Percentiles rank a stretch among this genome's conserved stretches.
These are phyloP conservation scores for Zaprionus taronus DNA, from an alignment of 1,140 invertebrate genomes.

Conservation along the genomic window DNA sequence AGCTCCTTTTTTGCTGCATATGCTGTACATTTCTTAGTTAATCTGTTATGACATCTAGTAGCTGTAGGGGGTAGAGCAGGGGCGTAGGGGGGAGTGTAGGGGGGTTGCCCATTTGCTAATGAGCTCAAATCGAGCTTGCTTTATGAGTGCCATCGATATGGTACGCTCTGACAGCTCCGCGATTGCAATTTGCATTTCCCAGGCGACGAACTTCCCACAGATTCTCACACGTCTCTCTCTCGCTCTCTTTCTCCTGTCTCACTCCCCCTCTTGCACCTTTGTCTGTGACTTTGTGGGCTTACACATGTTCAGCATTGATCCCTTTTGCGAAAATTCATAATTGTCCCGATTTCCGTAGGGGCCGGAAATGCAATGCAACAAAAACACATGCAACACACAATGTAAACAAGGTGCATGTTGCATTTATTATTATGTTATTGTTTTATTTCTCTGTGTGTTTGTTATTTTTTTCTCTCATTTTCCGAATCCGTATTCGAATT, in stretches of 20 bases:
- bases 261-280: neutral
- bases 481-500: conserved; percentile 52
- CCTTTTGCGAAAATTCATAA: conserved; percentile 52
- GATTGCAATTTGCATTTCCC: conserved; percentile 72
- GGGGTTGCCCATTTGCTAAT: conserved; percentile 47
- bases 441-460: conserved; percentile 45
- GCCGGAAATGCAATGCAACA: conserved; percentile 48
- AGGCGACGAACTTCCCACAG: conserved; percentile 53
- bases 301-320: conserved; percentile 67
- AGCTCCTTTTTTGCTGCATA: conserved; percentile 14
- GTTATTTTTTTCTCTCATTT: conserved; percentile 15
- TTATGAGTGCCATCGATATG: conserved; percentile 79
- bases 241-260: neutral
- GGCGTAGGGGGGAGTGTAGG: neutral
- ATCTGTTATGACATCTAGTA: conserved; percentile 81
- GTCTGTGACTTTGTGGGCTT: conserved; percentile 58
- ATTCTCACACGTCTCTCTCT: conserved; percentile 43
- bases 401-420: conserved; percentile 53
- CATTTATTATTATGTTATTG: conserved; percentile 36
- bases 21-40: conserved; percentile 60
- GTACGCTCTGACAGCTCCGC: conserved; percentile 79
- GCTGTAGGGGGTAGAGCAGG: conserved; percentile 2
- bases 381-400: conserved; percentile 51
- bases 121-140: conserved; percentile 76
- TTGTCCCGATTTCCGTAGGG: conserved; percentile 49